Evolutionary conservation across 2,797 vertebrate species (phyloP), one percentile per base, ranked within the genome.

Genomic region (Myotis planiceps): DNA sequence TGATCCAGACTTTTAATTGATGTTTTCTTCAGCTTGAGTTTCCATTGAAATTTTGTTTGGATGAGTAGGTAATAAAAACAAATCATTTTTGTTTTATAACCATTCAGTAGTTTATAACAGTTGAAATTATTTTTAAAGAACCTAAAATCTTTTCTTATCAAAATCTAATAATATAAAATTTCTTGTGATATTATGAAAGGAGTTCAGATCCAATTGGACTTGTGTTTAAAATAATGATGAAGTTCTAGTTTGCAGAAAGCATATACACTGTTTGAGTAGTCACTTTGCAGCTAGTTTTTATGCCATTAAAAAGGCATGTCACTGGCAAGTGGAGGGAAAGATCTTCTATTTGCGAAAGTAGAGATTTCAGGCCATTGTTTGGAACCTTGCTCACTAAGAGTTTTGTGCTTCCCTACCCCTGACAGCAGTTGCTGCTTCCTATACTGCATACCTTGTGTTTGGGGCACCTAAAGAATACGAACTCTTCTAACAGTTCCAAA

Each of bases 71-170:
- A 82, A 74, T 74, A 81, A 92, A 86, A 63, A 58, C 9, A 86
- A 88, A 55, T 3, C 10, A 15, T 60, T 95, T 88, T 92, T 75
- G 37, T 80, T 85, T 4, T 37, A 32, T 42, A 39, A 71, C 14
- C 49, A 79, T 34, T 80, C 23, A 80, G 9, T 90, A 74, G 60
- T 68, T 96, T 93, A 21, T n/a, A 55, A 76, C 13, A 60, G 15
- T 88, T 88, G 58, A 63, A 84, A 81, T 88, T 92, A 80, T 85
- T 81, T 91, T 96, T 94, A 47, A 92, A 71, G 55, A 83, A 69
- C 53, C 12, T 45, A n/a, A 90, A 68, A 85, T 19, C 23, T 58
- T 18, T 88, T 92, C 65, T 71, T n/a, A 68, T 66, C 2, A 25
- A 91, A 75, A 51, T 76, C 51, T 76, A 76, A 51, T 51, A 80